Evolutionary conservation across 2,888 invertebrate species (phyloP).

Genomic region (Amphipyra tragopoginis): DNA sequence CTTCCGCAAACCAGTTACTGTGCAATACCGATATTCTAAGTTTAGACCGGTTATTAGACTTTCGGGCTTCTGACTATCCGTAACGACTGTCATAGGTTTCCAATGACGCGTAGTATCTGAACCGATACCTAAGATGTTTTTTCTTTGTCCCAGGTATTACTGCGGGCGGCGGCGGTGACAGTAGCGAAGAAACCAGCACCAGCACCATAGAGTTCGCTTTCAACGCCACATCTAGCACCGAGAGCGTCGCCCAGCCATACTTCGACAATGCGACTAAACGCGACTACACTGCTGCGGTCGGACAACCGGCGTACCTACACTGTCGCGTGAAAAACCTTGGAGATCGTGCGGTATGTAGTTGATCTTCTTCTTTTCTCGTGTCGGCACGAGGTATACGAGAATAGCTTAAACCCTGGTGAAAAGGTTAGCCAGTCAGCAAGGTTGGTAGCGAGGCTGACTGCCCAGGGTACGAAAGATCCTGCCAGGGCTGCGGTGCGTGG

Average conservation of each 20-base stretch:
- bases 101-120: no score
- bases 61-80: no score
- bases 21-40: no score
- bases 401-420: no score
- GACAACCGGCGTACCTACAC: conserved; percentile 95
- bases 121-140: not conserved
- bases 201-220: conserved; percentile 61
- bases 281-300: conserved; percentile 95
- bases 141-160: conserved; percentile 71
- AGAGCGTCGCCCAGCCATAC: conserved; percentile 95
- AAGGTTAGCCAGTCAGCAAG: no score
- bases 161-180: conserved; percentile 75
- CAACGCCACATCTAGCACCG: conserved; percentile 77
- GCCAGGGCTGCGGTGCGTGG: no score
- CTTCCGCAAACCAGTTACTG: no score
- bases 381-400: no score
- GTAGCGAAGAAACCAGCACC: conserved; percentile 63
- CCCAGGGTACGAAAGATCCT: no score
- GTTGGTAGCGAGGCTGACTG: no score
- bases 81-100: no score
- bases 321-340: conserved; percentile 96
- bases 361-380: not conserved
- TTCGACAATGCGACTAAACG: conserved; percentile 95
- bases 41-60: no score
- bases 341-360: conserved; percentile 94